Percentiles rank a stretch among this genome's conserved stretches.
Conservation (phyloP, 2,113 vertebrate genomes). For the Glaucidium brasilianum region DNA sequence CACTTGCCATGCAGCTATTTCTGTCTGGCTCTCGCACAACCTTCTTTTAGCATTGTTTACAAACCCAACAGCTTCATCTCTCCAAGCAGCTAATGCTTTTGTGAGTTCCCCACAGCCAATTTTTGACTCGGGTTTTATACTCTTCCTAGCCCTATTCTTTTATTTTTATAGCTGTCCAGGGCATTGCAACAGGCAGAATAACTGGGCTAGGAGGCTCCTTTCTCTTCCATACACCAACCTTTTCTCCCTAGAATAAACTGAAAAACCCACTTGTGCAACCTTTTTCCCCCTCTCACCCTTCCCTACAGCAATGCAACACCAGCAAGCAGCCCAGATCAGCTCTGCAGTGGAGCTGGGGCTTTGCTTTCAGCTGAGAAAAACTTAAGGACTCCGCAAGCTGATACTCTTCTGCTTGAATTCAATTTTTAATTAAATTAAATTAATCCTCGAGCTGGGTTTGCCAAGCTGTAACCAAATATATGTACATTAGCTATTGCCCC, state of each 20-base stretch:
- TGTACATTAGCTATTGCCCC: neutral
- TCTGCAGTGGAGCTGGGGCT: neutral
- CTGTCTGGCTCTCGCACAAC: neutral
- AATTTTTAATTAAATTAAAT: neutral
- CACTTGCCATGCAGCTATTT: rapidly evolving
- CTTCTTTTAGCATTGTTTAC: neutral
- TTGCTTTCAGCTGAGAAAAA: neutral
- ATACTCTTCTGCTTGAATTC: neutral
- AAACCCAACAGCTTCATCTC: neutral
- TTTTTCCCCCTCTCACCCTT: neutral
- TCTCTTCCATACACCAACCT: neutral
- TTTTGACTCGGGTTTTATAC: neutral
- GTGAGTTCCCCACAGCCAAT: neutral
- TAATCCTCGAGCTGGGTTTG: neutral
- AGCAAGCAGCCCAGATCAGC: neutral
- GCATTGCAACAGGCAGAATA: neutral
- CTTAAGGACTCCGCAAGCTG: neutral
- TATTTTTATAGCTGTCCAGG: neutral
- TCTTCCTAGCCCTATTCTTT: neutral
- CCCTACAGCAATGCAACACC: neutral
- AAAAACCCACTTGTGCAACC: neutral
- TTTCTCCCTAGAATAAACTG: neutral
- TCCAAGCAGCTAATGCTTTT: neutral
- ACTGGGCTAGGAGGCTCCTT: neutral
- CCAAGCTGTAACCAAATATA: neutral